Conservation (phyloP, 2,888 invertebrate genomes). For the Pristionchus entomophagus region DNA sequence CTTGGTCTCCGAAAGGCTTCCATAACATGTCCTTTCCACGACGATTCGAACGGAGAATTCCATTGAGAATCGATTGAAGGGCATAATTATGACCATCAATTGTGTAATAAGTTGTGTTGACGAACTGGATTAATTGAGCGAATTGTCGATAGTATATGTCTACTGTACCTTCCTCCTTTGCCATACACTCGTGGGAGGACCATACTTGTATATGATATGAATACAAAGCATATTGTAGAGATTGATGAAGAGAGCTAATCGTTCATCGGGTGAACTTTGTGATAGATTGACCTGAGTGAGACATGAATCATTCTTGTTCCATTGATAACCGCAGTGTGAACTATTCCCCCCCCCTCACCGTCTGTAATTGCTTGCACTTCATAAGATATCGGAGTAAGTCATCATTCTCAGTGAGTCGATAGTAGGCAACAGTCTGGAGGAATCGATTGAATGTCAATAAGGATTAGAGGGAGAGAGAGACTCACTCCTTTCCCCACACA, state of each 20-base stretch:
- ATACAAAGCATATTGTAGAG: constrained; percentile 79
- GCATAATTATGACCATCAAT: constrained; percentile 78
- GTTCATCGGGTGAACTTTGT: constrained; percentile 71
- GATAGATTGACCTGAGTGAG: constrained; percentile 46
- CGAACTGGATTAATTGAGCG: constrained; percentile 76
- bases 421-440: constrained; percentile 76
- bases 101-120: constrained; percentile 78
- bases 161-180: constrained; percentile 77
- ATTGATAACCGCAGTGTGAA: background rate
- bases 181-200: constrained; percentile 78
- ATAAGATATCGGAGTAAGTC: constrained; percentile 76
- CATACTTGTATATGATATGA: constrained; percentile 77
- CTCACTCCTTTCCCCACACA: constrained; percentile 76
- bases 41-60: constrained; percentile 78
- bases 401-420: constrained; percentile 76
- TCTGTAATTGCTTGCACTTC: constrained; percentile 76
- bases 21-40: constrained; percentile 77
- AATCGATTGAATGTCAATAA: background rate
- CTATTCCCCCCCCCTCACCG: constrained; percentile 63
- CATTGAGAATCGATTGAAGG: constrained; percentile 79
- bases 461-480: background rate
- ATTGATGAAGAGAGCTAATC: constrained; percentile 79
- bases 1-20: constrained; percentile 77
- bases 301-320: constrained; percentile 12
- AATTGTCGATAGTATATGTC: background rate